phyloP scores from a whole-genome alignment of 1,140 invertebrate genomes.

The Drosophila cardini region DNA sequence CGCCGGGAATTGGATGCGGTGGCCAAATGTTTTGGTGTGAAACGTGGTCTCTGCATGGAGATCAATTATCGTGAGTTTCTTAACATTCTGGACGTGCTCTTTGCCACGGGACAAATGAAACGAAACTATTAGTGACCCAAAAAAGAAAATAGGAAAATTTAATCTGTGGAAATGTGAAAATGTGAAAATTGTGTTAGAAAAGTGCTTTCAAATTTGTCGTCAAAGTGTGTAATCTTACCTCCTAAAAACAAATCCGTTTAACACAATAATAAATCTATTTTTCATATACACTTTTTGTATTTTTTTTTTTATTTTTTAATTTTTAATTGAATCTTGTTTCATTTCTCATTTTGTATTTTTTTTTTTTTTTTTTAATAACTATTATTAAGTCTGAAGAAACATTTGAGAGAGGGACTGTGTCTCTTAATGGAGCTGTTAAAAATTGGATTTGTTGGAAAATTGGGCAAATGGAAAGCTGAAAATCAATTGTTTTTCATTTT shows the following conservation, averaged over 20 bases:
- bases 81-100: constrained; percentile 73
- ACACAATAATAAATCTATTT: constrained; percentile 1
- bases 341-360: constrained; percentile 14
- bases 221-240: background rate
- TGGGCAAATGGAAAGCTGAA: background rate
- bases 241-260: background rate
- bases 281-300: constrained; percentile 1
- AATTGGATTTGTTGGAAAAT: constrained; percentile 11
- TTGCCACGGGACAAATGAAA: constrained; percentile 71
- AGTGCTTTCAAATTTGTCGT: constrained; percentile 8
- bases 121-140: constrained; percentile 67
- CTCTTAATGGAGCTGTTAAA: constrained; percentile 16
- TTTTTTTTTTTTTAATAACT: constrained; percentile 22
- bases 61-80: constrained; percentile 82
- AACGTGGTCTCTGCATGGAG: constrained; percentile 84
- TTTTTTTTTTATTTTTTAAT: constrained; percentile 5
- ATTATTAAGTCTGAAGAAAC: constrained; percentile 37
- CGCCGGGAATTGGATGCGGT: constrained; percentile 87
- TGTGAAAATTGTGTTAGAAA: constrained; percentile 23
- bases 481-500: background rate
- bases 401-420: constrained; percentile 27
- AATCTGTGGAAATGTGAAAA: background rate
- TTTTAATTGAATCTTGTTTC: constrained; percentile 46
- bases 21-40: constrained; percentile 88
- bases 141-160: background rate